phyloP scores from a whole-genome alignment of 2,888 invertebrate genomes.

The Ophioninae sp. region DNA sequence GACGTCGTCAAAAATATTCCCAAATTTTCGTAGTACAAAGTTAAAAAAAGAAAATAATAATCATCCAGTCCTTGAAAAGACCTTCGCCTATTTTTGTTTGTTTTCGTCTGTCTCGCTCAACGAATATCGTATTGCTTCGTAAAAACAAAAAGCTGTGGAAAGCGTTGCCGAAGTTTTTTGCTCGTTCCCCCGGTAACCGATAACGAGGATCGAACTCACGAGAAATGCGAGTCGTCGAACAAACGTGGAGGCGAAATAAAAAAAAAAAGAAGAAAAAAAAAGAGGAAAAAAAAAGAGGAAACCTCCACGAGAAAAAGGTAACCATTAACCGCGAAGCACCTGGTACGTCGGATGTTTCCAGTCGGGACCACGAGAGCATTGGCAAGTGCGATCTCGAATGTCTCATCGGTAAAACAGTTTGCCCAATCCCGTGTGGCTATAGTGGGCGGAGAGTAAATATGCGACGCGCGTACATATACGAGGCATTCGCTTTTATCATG shows the following conservation, averaged over 20 bases:
- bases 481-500: slow-evolving; percentile 54
- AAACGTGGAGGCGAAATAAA: neutral
- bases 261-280: neutral
- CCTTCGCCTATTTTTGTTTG: neutral
- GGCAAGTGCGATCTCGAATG: slow-evolving; percentile 15
- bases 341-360: neutral
- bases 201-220: neutral
- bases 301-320: neutral
- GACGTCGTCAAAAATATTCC: too few relatives aligned
- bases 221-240: neutral
- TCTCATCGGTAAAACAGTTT: slow-evolving; percentile 50
- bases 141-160: neutral
- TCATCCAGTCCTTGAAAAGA: neutral
- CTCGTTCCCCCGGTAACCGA: neutral
- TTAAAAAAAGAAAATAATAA: neutral
- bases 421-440: slow-evolving; percentile 30
- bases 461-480: slow-evolving; percentile 3
- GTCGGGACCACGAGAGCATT: neutral
- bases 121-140: neutral
- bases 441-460: slow-evolving; percentile 27
- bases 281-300: neutral
- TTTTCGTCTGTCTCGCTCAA: neutral
- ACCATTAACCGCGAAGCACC: neutral
- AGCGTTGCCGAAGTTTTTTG: neutral
- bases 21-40: too few relatives aligned